A percentile compares a stretch with the other conserved stretches of the same genome.
phyloP scores from a whole-genome alignment of 2,797 vertebrate species.

The Trichosurus vulpecula region DNA sequence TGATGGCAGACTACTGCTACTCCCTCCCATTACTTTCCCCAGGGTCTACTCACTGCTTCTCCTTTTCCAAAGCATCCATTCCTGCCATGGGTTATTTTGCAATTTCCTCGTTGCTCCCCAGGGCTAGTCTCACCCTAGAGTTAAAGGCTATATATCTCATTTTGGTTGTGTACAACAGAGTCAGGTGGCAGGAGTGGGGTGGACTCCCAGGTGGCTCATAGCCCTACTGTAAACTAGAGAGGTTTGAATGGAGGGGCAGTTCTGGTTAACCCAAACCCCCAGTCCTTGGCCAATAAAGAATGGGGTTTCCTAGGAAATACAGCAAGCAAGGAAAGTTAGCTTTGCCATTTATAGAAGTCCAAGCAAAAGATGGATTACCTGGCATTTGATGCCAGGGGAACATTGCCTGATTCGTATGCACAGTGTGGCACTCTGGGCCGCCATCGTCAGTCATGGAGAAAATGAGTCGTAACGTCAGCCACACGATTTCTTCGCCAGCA shows the following conservation, averaged over 20 bases:
- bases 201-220: not conserved
- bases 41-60: not conserved
- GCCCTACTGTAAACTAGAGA: not conserved
- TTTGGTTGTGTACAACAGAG: not conserved
- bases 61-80: not conserved
- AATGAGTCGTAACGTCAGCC: slow-evolving; percentile 80
- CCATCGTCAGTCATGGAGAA: slow-evolving; percentile 81
- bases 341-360: slow-evolving; percentile 58
- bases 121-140: not conserved
- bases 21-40: not conserved
- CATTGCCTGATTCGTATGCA: slow-evolving; percentile 77
- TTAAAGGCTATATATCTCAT: not conserved
- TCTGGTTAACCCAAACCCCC: not conserved
- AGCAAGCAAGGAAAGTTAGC: not conserved
- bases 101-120: not conserved
- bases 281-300: not conserved
- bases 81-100: not conserved
- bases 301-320: not conserved
- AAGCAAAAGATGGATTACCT: slow-evolving; percentile 76
- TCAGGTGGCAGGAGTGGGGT: not conserved
- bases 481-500: slow-evolving; percentile 66
- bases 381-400: slow-evolving; percentile 72
- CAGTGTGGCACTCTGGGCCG: slow-evolving; percentile 53
- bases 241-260: not conserved
- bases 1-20: not conserved